These are phyloP conservation scores for Pseudomyrmex pallidus DNA, from an alignment of 1,140 invertebrate species.

Conservation along the genomic window DNA sequence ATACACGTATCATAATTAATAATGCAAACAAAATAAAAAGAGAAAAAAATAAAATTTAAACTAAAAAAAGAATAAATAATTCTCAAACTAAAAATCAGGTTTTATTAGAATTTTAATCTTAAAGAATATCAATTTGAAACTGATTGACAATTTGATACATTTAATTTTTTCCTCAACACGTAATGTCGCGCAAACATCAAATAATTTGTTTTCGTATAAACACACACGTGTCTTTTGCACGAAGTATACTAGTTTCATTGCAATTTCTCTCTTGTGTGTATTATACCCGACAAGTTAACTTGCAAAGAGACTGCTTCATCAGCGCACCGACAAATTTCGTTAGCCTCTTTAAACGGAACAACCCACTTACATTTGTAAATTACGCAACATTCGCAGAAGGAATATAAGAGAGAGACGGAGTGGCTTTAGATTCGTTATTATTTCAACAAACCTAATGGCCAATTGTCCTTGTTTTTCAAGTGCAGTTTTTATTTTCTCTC, in stretches of 20 bases:
- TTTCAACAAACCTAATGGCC: conserved; percentile 63
- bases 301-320: conserved; percentile 34
- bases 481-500: conserved; percentile 25
- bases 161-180: too few relatives aligned
- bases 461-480: conserved; percentile 64
- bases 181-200: too few relatives aligned
- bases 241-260: background rate
- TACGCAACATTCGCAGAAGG: conserved; percentile 72
- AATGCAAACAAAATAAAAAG: too few relatives aligned
- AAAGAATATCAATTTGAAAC: too few relatives aligned
- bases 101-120: too few relatives aligned
- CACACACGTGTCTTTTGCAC: conserved; percentile 7
- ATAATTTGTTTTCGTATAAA: background rate
- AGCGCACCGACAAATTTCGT: conserved; percentile 67
- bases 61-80: too few relatives aligned
- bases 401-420: conserved; percentile 74
- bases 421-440: conserved; percentile 78
- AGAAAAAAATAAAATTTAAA: too few relatives aligned
- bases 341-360: conserved; percentile 65
- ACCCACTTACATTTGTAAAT: conserved; percentile 73
- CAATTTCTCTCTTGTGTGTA: conserved; percentile 15
- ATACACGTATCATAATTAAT: too few relatives aligned
- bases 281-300: conserved; percentile 15
- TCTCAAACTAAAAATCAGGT: too few relatives aligned
- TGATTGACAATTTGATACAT: too few relatives aligned